phyloP scores from a whole-genome alignment of 2,888 invertebrate genomes.

The Cantharis rufa region DNA sequence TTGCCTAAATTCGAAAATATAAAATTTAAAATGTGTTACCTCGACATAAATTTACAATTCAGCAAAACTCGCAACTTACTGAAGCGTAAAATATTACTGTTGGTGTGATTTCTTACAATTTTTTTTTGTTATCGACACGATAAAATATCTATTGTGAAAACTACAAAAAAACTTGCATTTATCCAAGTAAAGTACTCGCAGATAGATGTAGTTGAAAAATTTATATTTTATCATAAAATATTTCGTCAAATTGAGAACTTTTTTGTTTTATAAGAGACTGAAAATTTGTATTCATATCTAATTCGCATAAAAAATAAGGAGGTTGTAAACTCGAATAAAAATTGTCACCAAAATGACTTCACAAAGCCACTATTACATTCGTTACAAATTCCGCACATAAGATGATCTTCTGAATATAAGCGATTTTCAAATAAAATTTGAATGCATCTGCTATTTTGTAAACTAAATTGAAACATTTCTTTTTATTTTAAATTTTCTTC shows the following conservation, averaged over 20 bases:
- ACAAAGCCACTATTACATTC: background rate
- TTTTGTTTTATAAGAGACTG: background rate
- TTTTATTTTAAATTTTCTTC: background rate
- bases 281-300: background rate
- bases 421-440: background rate
- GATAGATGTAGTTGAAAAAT: background rate
- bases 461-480: background rate
- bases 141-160: background rate
- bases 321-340: background rate
- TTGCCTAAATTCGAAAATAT: background rate
- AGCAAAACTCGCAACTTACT: background rate
- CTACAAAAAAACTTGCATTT: background rate
- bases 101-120: background rate
- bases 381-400: constrained; percentile 1
- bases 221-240: background rate
- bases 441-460: background rate
- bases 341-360: constrained; percentile 4
- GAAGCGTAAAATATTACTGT: background rate
- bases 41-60: background rate
- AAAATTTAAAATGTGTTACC: background rate
- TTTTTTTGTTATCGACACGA: background rate
- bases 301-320: background rate
- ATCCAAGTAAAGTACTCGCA: background rate
- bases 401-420: background rate
- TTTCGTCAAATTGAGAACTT: background rate